phyloP scores from a whole-genome alignment of 2,888 invertebrate genomes.

The Cremastobaeus sp. region DNA sequence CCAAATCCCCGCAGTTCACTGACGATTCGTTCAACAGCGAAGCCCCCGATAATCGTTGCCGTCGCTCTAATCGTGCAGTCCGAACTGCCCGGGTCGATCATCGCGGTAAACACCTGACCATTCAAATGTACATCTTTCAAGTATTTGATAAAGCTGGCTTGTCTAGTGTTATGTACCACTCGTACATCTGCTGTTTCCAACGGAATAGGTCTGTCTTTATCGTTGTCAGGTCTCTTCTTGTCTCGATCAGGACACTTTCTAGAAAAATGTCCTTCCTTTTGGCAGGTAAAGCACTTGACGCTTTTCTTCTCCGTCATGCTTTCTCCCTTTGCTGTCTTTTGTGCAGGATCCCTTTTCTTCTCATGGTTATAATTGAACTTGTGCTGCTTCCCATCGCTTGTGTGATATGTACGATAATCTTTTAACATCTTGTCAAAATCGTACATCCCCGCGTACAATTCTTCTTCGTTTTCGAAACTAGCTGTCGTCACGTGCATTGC shows the following conservation, averaged over 20 bases:
- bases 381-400: no score
- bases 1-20: conserved; percentile 48
- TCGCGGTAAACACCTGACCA: neutral
- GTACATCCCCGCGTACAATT: neutral
- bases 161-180: neutral
- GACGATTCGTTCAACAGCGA: neutral
- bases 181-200: neutral
- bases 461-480: conserved; percentile 3
- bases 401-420: no score
- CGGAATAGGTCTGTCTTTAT: neutral
- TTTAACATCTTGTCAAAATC: conserved; percentile 1
- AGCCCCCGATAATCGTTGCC: conserved; percentile 16
- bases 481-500: conserved; percentile 16
- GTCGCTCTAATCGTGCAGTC: conserved; percentile 59
- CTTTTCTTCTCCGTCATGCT: neutral
- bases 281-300: neutral
- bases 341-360: no score
- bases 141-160: conserved; percentile 2
- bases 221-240: neutral
- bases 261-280: neutral
- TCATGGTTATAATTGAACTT: no score
- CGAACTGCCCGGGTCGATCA: conserved; percentile 59
- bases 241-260: conserved; percentile 11
- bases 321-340: no score
- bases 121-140: neutral